These are phyloP conservation scores for Hanleya hanleyi DNA, from an alignment of 2,888 invertebrate species.

Conservation along the genomic window DNA sequence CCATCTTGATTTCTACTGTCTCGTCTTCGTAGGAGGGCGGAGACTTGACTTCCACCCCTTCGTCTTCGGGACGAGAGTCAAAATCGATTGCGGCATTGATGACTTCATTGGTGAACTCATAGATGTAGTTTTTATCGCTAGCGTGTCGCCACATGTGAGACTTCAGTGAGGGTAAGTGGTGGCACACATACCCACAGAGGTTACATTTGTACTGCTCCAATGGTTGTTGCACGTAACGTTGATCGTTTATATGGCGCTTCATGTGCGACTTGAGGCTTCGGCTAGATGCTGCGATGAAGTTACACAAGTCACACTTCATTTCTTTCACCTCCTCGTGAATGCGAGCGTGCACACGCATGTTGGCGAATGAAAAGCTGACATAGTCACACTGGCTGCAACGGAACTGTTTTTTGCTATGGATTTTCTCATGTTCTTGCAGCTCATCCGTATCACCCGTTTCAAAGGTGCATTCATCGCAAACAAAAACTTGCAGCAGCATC, in stretches of 20 bases:
- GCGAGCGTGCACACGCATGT: slow-evolving; percentile 1
- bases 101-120: slow-evolving; percentile 69
- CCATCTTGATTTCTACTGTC: slow-evolving; percentile 6
- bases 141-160: slow-evolving; percentile 74
- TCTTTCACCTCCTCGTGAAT: background rate
- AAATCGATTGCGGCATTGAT: slow-evolving; percentile 71
- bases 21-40: slow-evolving; percentile 38
- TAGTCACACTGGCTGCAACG: slow-evolving; percentile 28
- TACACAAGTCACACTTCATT: slow-evolving; percentile 71
- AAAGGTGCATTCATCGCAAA: slow-evolving; percentile 13
- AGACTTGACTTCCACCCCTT: slow-evolving; percentile 39
- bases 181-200: slow-evolving; percentile 71
- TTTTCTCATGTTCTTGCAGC: slow-evolving; percentile 3
- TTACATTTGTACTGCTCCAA: slow-evolving; percentile 73
- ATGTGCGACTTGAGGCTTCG: slow-evolving; percentile 71
- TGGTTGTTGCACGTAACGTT: slow-evolving; percentile 70
- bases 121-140: slow-evolving; percentile 69
- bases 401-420: background rate
- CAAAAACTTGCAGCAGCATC: background rate
- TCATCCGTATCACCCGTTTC: background rate
- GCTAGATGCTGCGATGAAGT: slow-evolving; percentile 67
- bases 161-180: slow-evolving; percentile 71
- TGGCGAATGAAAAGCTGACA: slow-evolving; percentile 12
- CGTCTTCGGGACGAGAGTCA: slow-evolving; percentile 54
- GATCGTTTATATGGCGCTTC: slow-evolving; percentile 72